Evolutionary conservation across 2,113 vertebrate genomes (phyloP).

Genomic region (Tympanuchus pallidicinctus): DNA sequence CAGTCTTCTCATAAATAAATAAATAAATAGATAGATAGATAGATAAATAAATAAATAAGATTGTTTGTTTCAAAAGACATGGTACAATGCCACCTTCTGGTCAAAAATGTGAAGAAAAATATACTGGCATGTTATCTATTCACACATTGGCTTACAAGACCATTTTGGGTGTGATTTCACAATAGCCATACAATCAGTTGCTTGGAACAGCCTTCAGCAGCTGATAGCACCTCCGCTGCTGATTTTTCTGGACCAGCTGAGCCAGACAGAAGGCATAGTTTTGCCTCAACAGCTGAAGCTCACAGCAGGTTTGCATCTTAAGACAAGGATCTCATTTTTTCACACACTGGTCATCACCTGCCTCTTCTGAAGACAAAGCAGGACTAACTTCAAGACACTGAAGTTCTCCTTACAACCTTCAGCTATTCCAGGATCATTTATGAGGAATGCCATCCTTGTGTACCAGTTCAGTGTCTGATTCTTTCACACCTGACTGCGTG

Average conservation of each 20-base stretch:
- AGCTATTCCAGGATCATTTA: not conserved
- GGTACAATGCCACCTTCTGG: conserved; percentile 79
- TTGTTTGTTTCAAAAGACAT: conserved; percentile 55
- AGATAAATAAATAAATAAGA: too few species aligned
- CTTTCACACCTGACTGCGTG: not conserved
- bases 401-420: not conserved
- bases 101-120: conserved; percentile 41
- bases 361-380: not conserved
- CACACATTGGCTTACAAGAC: not conserved
- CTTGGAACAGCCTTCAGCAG: not conserved
- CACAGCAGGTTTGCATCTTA: not conserved
- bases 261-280: not conserved
- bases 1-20: not conserved
- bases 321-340: not conserved
- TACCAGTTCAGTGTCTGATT: not conserved
- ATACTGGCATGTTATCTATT: not conserved
- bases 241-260: not conserved
- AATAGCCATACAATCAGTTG: rapidly evolving
- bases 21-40: too few species aligned
- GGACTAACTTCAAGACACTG: not conserved
- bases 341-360: not conserved
- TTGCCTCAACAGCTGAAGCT: not conserved
- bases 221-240: not conserved
- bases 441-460: not conserved
- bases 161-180: not conserved